Base-by-base conservation (phyloP, 92 coral and sea anemone species). In the Scolanthus callimorphus region DNA sequence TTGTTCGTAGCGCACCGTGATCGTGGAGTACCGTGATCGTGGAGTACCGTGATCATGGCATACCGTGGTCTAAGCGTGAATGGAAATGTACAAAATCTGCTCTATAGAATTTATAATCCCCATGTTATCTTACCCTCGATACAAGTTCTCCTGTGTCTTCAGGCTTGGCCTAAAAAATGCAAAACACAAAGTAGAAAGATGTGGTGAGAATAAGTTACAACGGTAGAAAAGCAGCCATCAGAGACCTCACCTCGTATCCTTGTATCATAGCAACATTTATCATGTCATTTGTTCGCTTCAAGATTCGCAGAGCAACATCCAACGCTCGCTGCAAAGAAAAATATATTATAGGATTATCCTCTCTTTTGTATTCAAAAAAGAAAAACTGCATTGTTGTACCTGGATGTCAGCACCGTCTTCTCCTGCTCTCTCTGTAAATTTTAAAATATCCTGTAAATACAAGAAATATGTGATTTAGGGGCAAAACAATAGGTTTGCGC, bases 231-330 rank as follows among this genome's bases (percentile, higher is more conserved):
- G 52, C 4, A 6, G 22, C 17, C 11, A 9, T 20, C 12, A 21
- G 17, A 9, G 8, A 21, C 20, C 77, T 60, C 48, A 83, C 96
- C 79, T 87, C 90, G 30, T 72, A 83, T 8, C 96, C 96, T 61
- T 87, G 80, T 49, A 87, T 67, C 90, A 70, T 83, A 28, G 90
- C 96, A 28, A 87, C 96, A 27, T 77, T 70, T 48, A 87, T 84
- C 96, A 87, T 87, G 57, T 87, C 96, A 49, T 87, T 87, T 1
- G 96, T 87, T 60, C 96, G 90, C 51, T 87, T 87, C n/a, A 87
- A 77, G 48, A 87, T 87, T 22, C 90, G 72, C 17, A 87, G 64
- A 4, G 90, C 96, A 17, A 87, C 96, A 23, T 87, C 86, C 29
- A 87, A 60, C 10, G 90, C 96, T 25, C 73, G 65, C 96, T 87